A percentile compares a stretch with the other conserved stretches of the same genome.
Evolutionary conservation across 2,888 invertebrate genomes (phyloP).

Genomic region (Drosophila anomalata): DNA sequence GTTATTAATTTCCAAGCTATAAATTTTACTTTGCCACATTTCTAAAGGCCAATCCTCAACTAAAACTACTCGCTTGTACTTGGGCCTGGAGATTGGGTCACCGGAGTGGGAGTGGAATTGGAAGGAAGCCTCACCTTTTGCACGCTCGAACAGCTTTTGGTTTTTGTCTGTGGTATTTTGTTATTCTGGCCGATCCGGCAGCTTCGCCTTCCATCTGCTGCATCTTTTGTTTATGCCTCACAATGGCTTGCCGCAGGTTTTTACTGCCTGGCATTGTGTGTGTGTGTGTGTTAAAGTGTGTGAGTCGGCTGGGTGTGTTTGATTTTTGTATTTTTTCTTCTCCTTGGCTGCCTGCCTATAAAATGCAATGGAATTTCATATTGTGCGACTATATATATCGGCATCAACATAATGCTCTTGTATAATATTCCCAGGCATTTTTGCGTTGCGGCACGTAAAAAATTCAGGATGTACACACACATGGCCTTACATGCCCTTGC

Average conservation of each 20-base stretch:
- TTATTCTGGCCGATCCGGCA: constrained; percentile 61
- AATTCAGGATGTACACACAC: constrained; percentile 56
- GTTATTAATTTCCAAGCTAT: constrained; percentile 78
- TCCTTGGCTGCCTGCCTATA: constrained; percentile 51
- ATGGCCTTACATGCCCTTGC: constrained; percentile 47
- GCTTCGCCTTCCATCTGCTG: constrained; percentile 58
- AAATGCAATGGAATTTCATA: constrained; percentile 78
- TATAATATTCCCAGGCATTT: constrained; percentile 69
- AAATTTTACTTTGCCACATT: constrained; percentile 77
- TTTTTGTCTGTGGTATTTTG: constrained; percentile 48
- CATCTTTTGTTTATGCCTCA: constrained; percentile 74
- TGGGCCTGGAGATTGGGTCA: constrained; percentile 5
- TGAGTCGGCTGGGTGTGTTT: constrained; percentile 18
- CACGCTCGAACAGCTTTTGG: constrained; percentile 62
- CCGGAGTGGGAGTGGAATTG: neutral
- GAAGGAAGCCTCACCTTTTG: constrained; percentile 59
- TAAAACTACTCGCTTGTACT: constrained; percentile 43
- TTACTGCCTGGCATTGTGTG: constrained; percentile 69
- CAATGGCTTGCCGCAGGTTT: constrained; percentile 74
- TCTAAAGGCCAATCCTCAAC: constrained; percentile 62
- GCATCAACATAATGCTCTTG: constrained; percentile 59
- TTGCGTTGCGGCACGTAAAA: constrained; percentile 70
- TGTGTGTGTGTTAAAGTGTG: constrained; percentile 16
- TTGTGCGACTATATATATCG: constrained; percentile 56
- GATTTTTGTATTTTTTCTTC: constrained; percentile 19